These are phyloP conservation scores for Chaenodraco wilsoni DNA, from an alignment of 2,797 vertebrate species.

Conservation along the genomic window DNA sequence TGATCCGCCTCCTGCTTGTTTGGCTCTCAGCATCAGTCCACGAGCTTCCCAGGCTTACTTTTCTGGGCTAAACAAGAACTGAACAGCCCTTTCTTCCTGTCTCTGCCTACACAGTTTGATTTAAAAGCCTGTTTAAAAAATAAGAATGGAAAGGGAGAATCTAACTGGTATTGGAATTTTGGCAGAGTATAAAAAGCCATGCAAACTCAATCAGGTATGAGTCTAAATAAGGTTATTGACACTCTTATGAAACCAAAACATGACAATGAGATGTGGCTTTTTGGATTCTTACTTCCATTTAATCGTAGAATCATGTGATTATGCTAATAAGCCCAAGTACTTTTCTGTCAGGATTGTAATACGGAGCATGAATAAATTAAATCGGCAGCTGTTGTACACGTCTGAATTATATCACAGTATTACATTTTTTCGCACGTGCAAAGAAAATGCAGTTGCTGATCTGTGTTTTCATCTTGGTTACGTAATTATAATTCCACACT, in stretches of 20 bases:
- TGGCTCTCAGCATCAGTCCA: conserved; percentile 35
- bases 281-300: conserved; percentile 29
- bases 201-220: conserved; percentile 30
- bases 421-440: conserved; percentile 4
- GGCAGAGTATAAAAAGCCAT: conserved; percentile 24
- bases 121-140: conserved; percentile 39
- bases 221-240: conserved; percentile 34
- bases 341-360: conserved; percentile 1
- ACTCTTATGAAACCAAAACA: conserved; percentile 26
- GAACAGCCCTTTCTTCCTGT: conserved; percentile 8
- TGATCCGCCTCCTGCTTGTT: conserved; percentile 35
- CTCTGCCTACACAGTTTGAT: conserved; percentile 29
- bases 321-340: conserved; percentile 21
- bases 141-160: conserved; percentile 20
- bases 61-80: conserved; percentile 36
- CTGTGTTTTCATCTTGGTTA: background rate
- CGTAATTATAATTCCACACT: background rate
- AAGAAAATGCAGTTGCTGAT: conserved; percentile 3
- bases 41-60: conserved; percentile 31
- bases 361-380: background rate
- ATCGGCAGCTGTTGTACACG: background rate
- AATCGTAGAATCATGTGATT: conserved; percentile 7
- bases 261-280: conserved; percentile 32
- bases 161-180: conserved; percentile 28
- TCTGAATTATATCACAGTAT: background rate